These are phyloP conservation scores for Brenthis hecate DNA, from an alignment of 2,888 invertebrate genomes.

Conservation along the genomic window DNA sequence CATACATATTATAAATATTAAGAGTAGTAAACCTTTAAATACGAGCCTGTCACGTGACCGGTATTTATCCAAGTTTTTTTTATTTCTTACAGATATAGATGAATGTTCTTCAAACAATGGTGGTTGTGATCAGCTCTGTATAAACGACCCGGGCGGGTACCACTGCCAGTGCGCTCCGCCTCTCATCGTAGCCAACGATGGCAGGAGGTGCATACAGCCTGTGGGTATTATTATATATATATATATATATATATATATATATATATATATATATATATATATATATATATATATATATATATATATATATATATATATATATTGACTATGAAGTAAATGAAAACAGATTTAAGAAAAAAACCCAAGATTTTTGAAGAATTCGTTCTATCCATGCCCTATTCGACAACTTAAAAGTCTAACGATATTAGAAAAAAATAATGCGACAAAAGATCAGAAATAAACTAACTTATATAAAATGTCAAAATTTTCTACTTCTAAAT, in stretches of 20 bases:
- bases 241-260: no score
- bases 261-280: no score
- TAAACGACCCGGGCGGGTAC: conserved; percentile 83
- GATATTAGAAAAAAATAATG: no score
- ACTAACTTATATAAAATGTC: no score
- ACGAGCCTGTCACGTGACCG: not conserved
- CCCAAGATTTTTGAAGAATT: not conserved
- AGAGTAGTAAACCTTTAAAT: no score
- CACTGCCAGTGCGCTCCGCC: conserved; percentile 83
- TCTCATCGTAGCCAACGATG: conserved; percentile 78
- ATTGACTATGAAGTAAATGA: conserved; percentile 48
- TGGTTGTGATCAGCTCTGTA: conserved; percentile 85
- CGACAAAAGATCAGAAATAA: no score
- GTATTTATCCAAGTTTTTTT: not conserved
- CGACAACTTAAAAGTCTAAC: no score
- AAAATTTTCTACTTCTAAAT: no score
- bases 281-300: no score
- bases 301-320: no score
- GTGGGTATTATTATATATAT: conserved; percentile 54
- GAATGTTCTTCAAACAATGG: conserved; percentile 82
- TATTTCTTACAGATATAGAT: conserved; percentile 71
- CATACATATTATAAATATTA: no score
- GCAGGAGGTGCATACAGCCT: conserved; percentile 79
- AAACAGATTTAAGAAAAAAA: not conserved
- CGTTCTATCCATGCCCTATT: not conserved